Base-by-base conservation (phyloP, 2,797 vertebrate genomes). In the Tympanoctomys barrerae region DNA sequence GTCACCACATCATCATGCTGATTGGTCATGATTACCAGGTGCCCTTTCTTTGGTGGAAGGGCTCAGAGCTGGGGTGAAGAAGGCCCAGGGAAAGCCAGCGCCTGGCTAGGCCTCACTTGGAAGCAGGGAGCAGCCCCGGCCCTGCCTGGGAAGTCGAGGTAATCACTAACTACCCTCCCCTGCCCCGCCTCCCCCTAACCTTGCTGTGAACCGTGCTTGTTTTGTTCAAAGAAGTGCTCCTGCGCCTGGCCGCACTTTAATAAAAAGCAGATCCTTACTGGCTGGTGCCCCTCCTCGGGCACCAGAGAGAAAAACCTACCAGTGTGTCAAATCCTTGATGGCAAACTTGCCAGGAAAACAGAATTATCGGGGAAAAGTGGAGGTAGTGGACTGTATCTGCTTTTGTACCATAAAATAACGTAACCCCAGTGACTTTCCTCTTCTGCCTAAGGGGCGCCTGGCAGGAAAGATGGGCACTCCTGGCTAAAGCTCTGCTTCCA, bases 221-320 rank as follows among this genome's bases (percentile, higher is more conserved):
- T 96, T 92, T 94, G 95, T 96, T 97, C 95, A 90, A 96, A 98
- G 87, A 97, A 97, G 97, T 96, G 98, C 95, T 94, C 85, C 42
- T 71, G 97, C 87, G 96, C 87, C 96, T 95, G 97, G 96, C 96
- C 97, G 95, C 97, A 61, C 0, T 36, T 96, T 98, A 98, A 98
- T 98, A 97, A 97, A 97, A 98, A 98, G 85, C 98, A 98, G 98
- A 94, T 97, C 97, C 97, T 92, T 1, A 64, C 95, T 94, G 93
- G 39, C 89, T 57, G 3, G 90, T 90, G 89, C 96, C 94, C 73
- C 86, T 98, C 97, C 77, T 97, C 22, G 96, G 88, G 97, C 94
- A 94, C 90, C 95, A 90, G 95, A 97, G 98, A 98, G 97, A 97
- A 98, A 97, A 98, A 97, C 96, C 95, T 96, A 97, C 97, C 0